A percentile compares a stretch with the other conserved stretches of the same genome.
These are phyloP conservation scores for Fukomys damarensis DNA, from an alignment of 2,113 vertebrate species.

Conservation along the genomic window DNA sequence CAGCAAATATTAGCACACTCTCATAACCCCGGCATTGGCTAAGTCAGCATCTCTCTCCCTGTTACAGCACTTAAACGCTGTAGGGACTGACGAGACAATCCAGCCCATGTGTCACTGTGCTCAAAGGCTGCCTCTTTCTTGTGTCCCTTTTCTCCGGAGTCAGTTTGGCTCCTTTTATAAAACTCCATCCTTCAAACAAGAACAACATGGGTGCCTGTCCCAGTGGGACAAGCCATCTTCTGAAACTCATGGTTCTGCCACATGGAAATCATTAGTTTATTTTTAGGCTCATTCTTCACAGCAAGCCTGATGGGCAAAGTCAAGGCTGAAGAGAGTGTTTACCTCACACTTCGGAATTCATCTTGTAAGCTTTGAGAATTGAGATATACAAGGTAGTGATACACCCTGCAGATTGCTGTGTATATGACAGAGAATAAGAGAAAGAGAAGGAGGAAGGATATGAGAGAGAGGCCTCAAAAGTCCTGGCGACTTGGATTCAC, in stretches of 20 bases:
- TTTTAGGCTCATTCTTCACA: constrained; percentile 5
- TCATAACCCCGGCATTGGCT: rapidly evolving
- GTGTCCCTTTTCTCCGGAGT: not conserved
- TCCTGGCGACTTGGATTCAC: not conserved
- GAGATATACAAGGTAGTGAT: rapidly evolving
- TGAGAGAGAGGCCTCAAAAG: not conserved
- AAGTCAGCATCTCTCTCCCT: not conserved
- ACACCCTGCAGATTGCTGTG: rapidly evolving
- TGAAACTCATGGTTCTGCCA: not conserved
- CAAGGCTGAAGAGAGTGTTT: not conserved
- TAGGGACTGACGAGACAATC: not conserved
- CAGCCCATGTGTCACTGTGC: not conserved
- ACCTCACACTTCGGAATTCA: not conserved
- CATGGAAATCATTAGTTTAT: not conserved
- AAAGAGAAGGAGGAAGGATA: not conserved
- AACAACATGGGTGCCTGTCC: not conserved
- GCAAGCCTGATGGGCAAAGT: not conserved
- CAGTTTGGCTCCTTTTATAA: not conserved
- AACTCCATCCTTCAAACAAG: not conserved
- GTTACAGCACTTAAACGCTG: not conserved
- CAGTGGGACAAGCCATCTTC: not conserved
- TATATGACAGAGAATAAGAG: not conserved
- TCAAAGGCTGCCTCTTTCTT: not conserved
- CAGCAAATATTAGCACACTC: not conserved
- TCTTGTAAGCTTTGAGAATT: not conserved